Base-by-base conservation (phyloP, 2,888 invertebrate species). In the Drosophila anomalata region DNA sequence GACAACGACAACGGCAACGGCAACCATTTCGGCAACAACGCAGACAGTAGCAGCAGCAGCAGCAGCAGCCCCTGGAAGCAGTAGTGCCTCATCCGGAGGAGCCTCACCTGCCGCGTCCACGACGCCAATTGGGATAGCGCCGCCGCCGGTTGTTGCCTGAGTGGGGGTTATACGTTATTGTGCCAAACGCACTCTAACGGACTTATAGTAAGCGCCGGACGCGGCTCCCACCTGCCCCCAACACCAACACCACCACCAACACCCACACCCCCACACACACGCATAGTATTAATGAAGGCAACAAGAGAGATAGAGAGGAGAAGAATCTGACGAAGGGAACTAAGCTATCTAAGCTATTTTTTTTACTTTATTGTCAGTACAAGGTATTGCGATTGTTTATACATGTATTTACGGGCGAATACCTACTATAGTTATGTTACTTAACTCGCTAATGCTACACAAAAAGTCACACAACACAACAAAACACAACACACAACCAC, bases 91-190 rank as follows among this genome's bases (percentile, higher is more conserved):
- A 22, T 22, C 44, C 44, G 44, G 44, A 22, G 44, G 67, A 55
- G n/a, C 71, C 36, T 20, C 59, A 20, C 7, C 61, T 44, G n/a
- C 71, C 36, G n/a, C 59, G 22, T 9, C 61, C 46, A 26, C 74
- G 51, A 61, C 76, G 61, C 55, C 77, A 24, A 75, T 79, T 59
- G 82, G 85, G 59, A 82, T 81, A 84, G 76, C 85, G 46, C 87
- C 87, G 57, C 89, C 89, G 14, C 89, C 89, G 29, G 90, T 89
- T 75, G 90, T 89, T 89, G 89, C 89, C 90, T 89, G 89, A 89
- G 89, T 89, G 89, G 89, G 89, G 89, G 89, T 89, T 57, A 89
- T 89, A 84, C 89, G 90, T 78, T 89, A 88, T 79, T 89, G 90
- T 78, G 90, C 89, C 68, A 89, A 89, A 69, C 88, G 87, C 76